Evolutionary conservation across 2,113 vertebrate genomes (phyloP).

Genomic region (Thunnus maccoyii): DNA sequence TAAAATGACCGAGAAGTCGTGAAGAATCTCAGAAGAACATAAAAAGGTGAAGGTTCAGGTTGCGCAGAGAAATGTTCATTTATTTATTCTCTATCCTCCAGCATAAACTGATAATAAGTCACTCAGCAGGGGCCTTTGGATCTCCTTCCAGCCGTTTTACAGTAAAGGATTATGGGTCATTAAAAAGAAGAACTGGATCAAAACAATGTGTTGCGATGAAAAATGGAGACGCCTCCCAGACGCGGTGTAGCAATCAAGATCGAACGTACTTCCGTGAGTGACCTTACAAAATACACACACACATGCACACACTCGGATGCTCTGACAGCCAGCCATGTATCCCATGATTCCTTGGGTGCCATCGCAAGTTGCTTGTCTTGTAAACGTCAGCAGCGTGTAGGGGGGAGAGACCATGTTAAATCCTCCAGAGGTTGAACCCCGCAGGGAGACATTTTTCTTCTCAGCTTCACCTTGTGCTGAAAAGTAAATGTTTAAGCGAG

Average conservation of each 20-base stretch:
- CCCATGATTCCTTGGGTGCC: slow-evolving; percentile 46
- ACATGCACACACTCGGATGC: neutral
- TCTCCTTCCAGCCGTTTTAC: slow-evolving; percentile 59
- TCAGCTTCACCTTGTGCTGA: slow-evolving; percentile 77
- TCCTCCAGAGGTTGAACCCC: slow-evolving; percentile 60
- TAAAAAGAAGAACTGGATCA: slow-evolving; percentile 76
- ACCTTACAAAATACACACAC: slow-evolving; percentile 7
- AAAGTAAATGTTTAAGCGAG: slow-evolving; percentile 84
- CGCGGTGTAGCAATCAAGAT: neutral
- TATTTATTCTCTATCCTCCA: slow-evolving; percentile 58
- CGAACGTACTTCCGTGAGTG: slow-evolving; percentile 18
- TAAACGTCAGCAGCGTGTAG: slow-evolving; percentile 65
- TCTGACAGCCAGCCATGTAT: slow-evolving; percentile 6
- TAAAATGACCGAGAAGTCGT: slow-evolving; percentile 34
- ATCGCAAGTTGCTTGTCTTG: slow-evolving; percentile 45
- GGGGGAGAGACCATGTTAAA: slow-evolving; percentile 44
- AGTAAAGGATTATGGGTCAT: slow-evolving; percentile 74
- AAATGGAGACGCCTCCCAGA: slow-evolving; percentile 29
- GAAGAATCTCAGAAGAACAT: slow-evolving; percentile 40
- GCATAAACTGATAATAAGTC: slow-evolving; percentile 74
- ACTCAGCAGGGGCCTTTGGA: slow-evolving; percentile 52
- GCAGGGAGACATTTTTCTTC: slow-evolving; percentile 65
- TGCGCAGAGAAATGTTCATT: slow-evolving; percentile 46
- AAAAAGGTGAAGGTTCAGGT: slow-evolving; percentile 52
- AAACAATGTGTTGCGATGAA: slow-evolving; percentile 71